phyloP scores from a whole-genome alignment of 2,888 invertebrate genomes.

The Clistopyga incitator region DNA sequence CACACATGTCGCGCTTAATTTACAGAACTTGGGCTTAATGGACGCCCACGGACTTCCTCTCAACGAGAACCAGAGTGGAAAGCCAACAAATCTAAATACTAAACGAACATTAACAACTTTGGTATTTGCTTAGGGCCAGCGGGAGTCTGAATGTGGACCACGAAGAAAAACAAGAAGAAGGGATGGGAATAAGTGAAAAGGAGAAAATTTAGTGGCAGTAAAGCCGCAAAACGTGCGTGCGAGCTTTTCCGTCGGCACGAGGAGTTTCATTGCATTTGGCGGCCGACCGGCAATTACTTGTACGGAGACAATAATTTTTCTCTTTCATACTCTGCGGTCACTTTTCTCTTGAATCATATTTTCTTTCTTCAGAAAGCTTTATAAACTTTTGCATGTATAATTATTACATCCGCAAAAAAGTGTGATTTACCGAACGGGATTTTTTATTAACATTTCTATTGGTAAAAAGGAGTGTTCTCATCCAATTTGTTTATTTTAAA shows the following conservation, averaged over 20 bases:
- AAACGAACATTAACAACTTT: background rate
- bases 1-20: too few species aligned
- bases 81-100: background rate
- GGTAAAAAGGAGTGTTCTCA: too few species aligned
- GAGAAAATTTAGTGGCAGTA: background rate
- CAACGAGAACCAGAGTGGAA: background rate
- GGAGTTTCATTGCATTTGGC: background rate
- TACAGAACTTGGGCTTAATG: too few species aligned
- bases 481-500: too few species aligned
- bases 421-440: too few species aligned
- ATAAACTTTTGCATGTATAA: background rate
- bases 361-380: background rate
- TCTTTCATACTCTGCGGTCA: background rate
- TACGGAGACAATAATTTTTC: background rate
- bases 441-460: too few species aligned
- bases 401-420: background rate
- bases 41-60: too few species aligned
- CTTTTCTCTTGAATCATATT: background rate
- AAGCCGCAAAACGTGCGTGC: background rate
- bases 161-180: background rate
- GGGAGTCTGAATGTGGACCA: background rate
- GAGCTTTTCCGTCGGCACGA: background rate
- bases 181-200: background rate
- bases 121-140: background rate
- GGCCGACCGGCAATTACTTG: background rate